Evolutionary conservation across 2,113 vertebrate species (phyloP).

Genomic region (Halichoeres trimaculatus): DNA sequence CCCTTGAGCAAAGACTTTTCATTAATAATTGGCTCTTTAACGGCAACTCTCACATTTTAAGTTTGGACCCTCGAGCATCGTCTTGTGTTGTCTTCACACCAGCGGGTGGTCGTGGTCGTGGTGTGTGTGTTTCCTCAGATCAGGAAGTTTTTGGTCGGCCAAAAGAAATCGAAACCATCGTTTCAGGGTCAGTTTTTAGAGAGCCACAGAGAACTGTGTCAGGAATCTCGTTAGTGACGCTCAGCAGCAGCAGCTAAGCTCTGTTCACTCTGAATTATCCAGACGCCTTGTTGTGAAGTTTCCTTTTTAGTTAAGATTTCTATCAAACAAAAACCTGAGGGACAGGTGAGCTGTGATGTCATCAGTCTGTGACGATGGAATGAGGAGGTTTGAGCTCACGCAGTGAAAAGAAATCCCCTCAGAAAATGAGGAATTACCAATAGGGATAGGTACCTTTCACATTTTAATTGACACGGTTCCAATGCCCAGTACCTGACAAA

Average conservation of each 20-base stretch:
- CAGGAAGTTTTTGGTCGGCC: conserved; percentile 1
- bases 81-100: conserved; percentile 58
- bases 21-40: conserved; percentile 80
- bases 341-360: too few species aligned
- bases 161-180: not conserved
- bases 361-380: too few species aligned
- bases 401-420: too few species aligned
- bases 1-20: conserved; percentile 79
- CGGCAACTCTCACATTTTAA: conserved; percentile 65
- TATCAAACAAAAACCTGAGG: too few species aligned
- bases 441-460: too few species aligned
- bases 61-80: conserved; percentile 68
- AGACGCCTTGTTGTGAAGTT: too few species aligned
- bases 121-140: conserved; percentile 1
- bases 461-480: too few species aligned
- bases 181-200: not conserved
- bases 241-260: not conserved
- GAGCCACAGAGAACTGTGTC: not conserved
- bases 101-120: conserved; percentile 37
- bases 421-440: too few species aligned
- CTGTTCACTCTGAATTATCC: too few species aligned
- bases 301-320: too few species aligned
- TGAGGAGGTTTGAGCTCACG: too few species aligned
- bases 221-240: not conserved
- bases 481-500: too few species aligned